Evolutionary conservation across 2,888 invertebrate species (phyloP).

Genomic region (Megastigmus dorsalis): DNA sequence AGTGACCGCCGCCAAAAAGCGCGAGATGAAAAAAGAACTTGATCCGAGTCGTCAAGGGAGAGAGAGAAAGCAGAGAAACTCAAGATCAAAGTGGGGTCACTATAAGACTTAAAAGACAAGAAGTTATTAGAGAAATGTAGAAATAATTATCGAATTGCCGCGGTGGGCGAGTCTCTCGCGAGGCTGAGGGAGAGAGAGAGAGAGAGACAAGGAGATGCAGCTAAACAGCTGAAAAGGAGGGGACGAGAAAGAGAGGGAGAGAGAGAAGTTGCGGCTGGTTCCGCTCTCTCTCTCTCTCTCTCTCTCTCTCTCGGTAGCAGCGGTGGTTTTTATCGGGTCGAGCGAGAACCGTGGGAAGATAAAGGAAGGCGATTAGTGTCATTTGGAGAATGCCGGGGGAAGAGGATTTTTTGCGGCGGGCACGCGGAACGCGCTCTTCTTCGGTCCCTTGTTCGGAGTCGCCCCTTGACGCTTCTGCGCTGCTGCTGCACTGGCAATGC

Average conservation of each 20-base stretch:
- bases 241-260: constrained; percentile 37
- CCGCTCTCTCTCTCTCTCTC: no score
- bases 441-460: constrained; percentile 57
- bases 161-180: constrained; percentile 56
- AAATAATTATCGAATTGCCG: constrained; percentile 72
- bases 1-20: constrained; percentile 42
- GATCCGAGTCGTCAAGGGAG: neutral
- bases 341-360: constrained; percentile 74
- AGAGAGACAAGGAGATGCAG: neutral
- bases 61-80: constrained; percentile 45
- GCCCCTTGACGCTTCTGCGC: constrained; percentile 3
- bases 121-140: constrained; percentile 70
- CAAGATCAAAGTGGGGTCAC: constrained; percentile 27
- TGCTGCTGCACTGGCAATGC: neutral
- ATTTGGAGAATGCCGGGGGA: constrained; percentile 69
- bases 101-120: constrained; percentile 57
- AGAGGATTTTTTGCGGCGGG: constrained; percentile 66
- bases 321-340: constrained; percentile 65
- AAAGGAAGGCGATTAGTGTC: constrained; percentile 74
- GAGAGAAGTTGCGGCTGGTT: constrained; percentile 39
- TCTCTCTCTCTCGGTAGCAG: no score
- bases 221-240: no score
- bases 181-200: neutral
- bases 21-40: constrained; percentile 39
- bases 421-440: constrained; percentile 60